phyloP scores from a whole-genome alignment of 2,113 vertebrate species.

The Apistogramma diplotaenia region DNA sequence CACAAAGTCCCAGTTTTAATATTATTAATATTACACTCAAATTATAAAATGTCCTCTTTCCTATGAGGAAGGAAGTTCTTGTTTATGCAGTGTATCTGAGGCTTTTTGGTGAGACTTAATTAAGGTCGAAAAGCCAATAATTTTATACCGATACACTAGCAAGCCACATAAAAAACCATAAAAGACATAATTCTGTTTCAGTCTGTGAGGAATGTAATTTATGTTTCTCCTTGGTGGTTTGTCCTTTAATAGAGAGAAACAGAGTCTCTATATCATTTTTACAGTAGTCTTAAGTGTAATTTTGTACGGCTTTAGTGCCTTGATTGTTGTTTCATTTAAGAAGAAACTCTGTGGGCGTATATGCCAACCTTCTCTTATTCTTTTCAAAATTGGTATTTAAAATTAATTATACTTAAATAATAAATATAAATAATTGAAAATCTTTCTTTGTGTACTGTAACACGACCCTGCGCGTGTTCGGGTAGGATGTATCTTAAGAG shows the following conservation, averaged over 20 bases:
- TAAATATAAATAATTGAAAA: not conserved
- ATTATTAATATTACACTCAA: not conserved
- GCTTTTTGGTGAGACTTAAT: not conserved
- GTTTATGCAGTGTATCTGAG: not conserved
- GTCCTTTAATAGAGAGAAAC: conserved; percentile 6
- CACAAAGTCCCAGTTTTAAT: not conserved
- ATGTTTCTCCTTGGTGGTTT: conserved; percentile 1
- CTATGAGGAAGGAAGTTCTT: not conserved
- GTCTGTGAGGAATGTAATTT: not conserved
- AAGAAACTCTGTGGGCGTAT: not conserved
- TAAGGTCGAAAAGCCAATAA: not conserved
- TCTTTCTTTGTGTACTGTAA: not conserved
- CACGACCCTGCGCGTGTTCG: not conserved
- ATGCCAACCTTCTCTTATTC: not conserved
- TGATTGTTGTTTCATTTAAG: not conserved
- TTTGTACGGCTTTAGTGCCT: not conserved
- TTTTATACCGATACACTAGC: not conserved
- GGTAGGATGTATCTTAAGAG: not conserved
- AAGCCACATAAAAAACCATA: not conserved
- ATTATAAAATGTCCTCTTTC: not conserved
- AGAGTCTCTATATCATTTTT: not conserved
- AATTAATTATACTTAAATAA: conserved; percentile 10
- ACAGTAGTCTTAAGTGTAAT: not conserved
- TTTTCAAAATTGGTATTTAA: conserved; percentile 2
- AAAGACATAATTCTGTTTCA: not conserved